phyloP scores from a whole-genome alignment of 2,113 vertebrate genomes.

The Neogale vison region DNA sequence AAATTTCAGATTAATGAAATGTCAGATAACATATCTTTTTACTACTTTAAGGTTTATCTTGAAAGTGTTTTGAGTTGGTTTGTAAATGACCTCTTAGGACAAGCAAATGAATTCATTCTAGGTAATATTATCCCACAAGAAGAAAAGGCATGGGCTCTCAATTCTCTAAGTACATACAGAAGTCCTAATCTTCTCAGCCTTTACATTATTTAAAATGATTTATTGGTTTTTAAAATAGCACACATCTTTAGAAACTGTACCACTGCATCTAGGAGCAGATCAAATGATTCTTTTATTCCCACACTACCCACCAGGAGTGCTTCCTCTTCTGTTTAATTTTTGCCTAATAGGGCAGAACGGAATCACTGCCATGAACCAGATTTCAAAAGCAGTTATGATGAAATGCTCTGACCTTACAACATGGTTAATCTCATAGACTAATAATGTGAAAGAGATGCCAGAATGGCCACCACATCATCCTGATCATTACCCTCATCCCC shows the following conservation, averaged over 20 bases:
- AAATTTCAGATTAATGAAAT: constrained; percentile 17
- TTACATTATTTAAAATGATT: constrained; percentile 36
- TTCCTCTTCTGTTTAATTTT: neutral
- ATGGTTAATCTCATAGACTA: neutral
- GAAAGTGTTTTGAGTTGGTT: constrained; percentile 18
- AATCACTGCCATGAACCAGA: neutral
- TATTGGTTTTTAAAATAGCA: constrained; percentile 41
- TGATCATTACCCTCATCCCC: neutral
- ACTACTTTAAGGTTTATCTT: neutral
- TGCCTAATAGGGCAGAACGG: neutral
- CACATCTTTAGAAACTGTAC: neutral
- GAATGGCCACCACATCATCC: neutral
- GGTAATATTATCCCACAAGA: neutral
- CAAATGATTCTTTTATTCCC: neutral
- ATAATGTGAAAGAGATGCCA: neutral
- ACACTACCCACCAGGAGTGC: neutral
- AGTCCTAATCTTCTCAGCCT: neutral
- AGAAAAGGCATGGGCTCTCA: neutral
- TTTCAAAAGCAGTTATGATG: neutral
- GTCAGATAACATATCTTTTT: neutral
- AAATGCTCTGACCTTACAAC: neutral
- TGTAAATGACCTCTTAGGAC: neutral
- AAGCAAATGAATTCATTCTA: neutral
- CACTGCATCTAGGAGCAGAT: neutral
- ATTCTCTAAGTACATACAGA: neutral